Base-by-base conservation (phyloP, 2,113 vertebrate species). In the Apus apus region DNA sequence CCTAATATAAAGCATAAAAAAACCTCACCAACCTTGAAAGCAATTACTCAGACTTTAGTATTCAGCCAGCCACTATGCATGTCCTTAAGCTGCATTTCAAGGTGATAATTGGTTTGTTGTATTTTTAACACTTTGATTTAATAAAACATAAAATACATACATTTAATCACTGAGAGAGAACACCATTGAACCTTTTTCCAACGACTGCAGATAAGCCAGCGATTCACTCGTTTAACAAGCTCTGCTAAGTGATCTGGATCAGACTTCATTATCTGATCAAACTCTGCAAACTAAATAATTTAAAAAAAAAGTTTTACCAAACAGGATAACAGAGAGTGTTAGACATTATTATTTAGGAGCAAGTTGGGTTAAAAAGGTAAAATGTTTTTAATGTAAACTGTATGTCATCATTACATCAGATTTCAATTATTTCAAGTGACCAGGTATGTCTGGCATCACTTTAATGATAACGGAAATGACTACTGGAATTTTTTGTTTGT, bases 151-250 rank as follows among this genome's bases (percentile, higher is more conserved):
- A 77, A 89, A 84, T 87, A 98, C 99, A 27, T 98, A 99, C 99
- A 23, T 97, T 99, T 99, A 97, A 99, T 99, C 96, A 99, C 99
- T 0, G 99, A 99, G 86, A 99, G 98, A 2, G 98, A 96, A 73
- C 99, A 99, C 99, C 99, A 99, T 15, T 99, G 99, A 50, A 99
- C 98, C 97, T 99, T 99, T 98, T 99, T 99, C 99, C 99, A 99
- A 66, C 99, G 99, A 97, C 99, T 99, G 98, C 99, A 99, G 96
- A 99, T 98, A 19, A 99, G 98, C 99, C 99, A 99, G 90, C 98
- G 98, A 97, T 99, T 99, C 95, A 99, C 99, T 88, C 98, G 98
- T 93, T 98, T 98, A 86, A 99, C 98, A 94, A 99, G 97, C 95
- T 99, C 98, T 5, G 99, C 99, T 93, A 99, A 98, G 96, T 99